phyloP scores from a whole-genome alignment of 2,797 vertebrate genomes.

The Gastrophryne carolinensis region DNA sequence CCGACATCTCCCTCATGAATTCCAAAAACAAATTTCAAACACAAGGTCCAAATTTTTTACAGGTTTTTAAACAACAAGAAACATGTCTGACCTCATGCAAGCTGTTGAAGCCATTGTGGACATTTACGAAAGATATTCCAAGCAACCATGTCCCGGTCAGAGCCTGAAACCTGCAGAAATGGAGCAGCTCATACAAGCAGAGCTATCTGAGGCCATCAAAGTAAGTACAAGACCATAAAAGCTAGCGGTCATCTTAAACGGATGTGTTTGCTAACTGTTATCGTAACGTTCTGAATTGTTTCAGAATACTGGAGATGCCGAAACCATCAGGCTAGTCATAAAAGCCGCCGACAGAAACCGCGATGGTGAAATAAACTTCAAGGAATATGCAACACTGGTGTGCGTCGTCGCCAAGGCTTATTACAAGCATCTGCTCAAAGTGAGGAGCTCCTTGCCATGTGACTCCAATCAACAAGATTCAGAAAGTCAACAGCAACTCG shows the following conservation, averaged over 20 bases:
- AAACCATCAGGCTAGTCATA: conserved; percentile 22
- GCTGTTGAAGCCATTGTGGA: conserved; percentile 7
- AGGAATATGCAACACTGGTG: conserved; percentile 23
- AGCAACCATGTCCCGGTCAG: neutral
- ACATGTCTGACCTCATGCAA: conserved; percentile 33
- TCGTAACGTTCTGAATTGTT: too few species aligned
- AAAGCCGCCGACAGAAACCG: conserved; percentile 37
- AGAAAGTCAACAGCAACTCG: neutral
- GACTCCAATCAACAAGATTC: neutral
- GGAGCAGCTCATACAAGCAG: conserved; percentile 38
- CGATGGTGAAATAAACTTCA: conserved; percentile 36
- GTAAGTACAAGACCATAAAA: neutral
- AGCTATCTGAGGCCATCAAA: conserved; percentile 38
- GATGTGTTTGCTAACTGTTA: too few species aligned
- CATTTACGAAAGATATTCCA: conserved; percentile 8
- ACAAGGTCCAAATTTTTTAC: neutral
- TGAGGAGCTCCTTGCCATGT: neutral
- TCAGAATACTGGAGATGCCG: conserved; percentile 30
- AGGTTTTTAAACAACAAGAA: conserved; percentile 24
- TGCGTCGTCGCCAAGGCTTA: conserved; percentile 32
- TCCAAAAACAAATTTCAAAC: neutral
- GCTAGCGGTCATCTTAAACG: too few species aligned
- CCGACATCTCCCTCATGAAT: too few species aligned
- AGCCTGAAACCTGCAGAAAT: conserved; percentile 31
- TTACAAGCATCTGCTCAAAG: conserved; percentile 4